Evolutionary conservation across 35 echinoderm and acorn worm species (phyloP).

Genomic region (Diadema setosum): DNA sequence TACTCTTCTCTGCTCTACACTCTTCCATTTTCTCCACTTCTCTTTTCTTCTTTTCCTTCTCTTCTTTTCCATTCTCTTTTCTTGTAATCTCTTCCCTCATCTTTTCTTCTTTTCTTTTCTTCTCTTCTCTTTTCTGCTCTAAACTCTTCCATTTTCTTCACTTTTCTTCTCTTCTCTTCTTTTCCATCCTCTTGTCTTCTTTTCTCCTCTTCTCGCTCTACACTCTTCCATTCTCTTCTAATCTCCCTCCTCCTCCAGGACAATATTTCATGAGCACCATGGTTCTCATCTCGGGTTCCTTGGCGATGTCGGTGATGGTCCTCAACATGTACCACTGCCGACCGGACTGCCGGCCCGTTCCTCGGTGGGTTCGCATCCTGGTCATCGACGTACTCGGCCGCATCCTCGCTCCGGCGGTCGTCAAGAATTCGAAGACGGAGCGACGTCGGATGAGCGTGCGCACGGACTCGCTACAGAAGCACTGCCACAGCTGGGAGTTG

Average conservation of each 20-base stretch:
- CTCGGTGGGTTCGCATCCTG: slow-evolving; percentile 70
- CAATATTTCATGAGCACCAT: slow-evolving; percentile 95
- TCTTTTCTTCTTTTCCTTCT: not conserved
- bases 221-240: no score
- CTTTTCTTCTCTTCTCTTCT: no score
- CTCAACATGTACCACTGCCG: slow-evolving; percentile 83
- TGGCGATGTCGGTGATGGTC: slow-evolving; percentile 84
- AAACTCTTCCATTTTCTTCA: no score
- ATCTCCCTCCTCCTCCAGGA: no score
- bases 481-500: slow-evolving; percentile 63
- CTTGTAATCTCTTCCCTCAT: not conserved
- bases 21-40: not conserved
- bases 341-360: slow-evolving; percentile 75
- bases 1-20: no score
- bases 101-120: no score
- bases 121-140: no score
- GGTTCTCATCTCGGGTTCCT: slow-evolving; percentile 83
- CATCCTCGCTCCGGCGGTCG: not conserved
- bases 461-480: not conserved
- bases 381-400: slow-evolving; percentile 58
- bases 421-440: slow-evolving; percentile 3
- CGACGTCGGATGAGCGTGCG: not conserved
- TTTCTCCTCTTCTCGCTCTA: no score
- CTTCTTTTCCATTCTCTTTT: not conserved
- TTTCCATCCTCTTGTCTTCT: no score